A percentile compares a stretch with the other conserved stretches of the same genome.
phyloP scores from a whole-genome alignment of 2,113 vertebrate species.

The Suricata suricatta region DNA sequence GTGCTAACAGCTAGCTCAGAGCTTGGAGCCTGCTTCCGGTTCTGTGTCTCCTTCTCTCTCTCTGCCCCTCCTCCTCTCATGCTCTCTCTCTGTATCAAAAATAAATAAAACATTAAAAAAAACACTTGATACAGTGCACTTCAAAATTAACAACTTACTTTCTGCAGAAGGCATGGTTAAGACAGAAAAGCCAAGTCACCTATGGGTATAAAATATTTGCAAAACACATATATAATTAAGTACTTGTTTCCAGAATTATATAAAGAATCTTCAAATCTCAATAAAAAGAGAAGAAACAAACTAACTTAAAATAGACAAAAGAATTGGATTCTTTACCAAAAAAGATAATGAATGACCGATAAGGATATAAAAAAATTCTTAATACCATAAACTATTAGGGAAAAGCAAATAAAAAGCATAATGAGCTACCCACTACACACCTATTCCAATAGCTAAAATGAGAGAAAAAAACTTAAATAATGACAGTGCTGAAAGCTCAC shows the following conservation, averaged over 20 bases:
- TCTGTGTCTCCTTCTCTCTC: too few relatives aligned
- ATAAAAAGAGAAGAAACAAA: neutral
- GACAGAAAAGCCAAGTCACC: neutral
- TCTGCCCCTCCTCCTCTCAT: too few relatives aligned
- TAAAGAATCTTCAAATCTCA: neutral
- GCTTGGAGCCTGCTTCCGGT: too few relatives aligned
- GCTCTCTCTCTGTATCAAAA: too few relatives aligned
- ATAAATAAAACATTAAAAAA: too few relatives aligned
- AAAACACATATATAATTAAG: neutral
- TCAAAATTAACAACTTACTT: neutral
- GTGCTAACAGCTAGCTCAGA: too few relatives aligned
- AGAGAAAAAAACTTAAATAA: neutral
- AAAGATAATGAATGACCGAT: neutral
- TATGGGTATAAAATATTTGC: neutral
- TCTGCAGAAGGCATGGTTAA: neutral
- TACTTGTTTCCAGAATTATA: neutral
- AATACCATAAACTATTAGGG: neutral
- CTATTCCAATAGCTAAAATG: neutral
- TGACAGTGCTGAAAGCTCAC: neutral
- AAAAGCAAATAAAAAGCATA: neutral
- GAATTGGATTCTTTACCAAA: neutral
- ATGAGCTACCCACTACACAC: neutral
- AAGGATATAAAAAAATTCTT: neutral
- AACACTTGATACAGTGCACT: neutral
- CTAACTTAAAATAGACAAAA: neutral